These are phyloP conservation scores for Pipistrellus kuhlii DNA, from an alignment of 2,797 vertebrate genomes.

Conservation along the genomic window DNA sequence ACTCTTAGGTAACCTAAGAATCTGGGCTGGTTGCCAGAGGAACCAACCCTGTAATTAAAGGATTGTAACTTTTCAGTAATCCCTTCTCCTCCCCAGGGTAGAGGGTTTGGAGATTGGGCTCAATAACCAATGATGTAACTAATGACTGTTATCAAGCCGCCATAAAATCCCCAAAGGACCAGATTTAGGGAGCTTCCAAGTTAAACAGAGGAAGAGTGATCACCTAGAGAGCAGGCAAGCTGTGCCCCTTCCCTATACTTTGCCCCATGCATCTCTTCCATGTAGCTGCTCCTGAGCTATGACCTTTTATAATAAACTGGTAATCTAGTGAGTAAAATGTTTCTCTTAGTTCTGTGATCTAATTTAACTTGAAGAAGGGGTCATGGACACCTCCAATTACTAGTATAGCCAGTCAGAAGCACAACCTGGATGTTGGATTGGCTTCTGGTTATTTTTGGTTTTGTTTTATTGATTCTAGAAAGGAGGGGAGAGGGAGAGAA, in stretches of 20 bases:
- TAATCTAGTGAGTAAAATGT: slow-evolving; percentile 9
- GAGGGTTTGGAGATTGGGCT: background rate
- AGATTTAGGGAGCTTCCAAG: background rate
- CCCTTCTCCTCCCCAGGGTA: background rate
- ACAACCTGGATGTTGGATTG: background rate
- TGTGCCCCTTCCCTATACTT: background rate
- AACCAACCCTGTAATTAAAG: background rate
- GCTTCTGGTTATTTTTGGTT: background rate
- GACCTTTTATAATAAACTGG: slow-evolving; percentile 2
- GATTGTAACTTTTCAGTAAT: background rate
- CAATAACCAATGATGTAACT: background rate
- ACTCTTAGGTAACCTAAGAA: background rate
- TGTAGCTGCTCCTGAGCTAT: background rate
- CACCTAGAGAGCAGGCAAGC: background rate
- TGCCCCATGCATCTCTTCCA: background rate
- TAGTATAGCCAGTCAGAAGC: background rate
- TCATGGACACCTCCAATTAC: background rate
- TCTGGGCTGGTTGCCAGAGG: background rate
- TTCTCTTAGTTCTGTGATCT: background rate
- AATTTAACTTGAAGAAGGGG: background rate
- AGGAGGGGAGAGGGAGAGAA: background rate
- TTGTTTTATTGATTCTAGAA: background rate
- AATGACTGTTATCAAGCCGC: background rate
- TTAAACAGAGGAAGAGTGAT: background rate
- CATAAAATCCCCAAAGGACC: slow-evolving; percentile 3